These are phyloP conservation scores for Lepidurus arcticus DNA, from an alignment of 1,140 invertebrate genomes.

Conservation along the genomic window DNA sequence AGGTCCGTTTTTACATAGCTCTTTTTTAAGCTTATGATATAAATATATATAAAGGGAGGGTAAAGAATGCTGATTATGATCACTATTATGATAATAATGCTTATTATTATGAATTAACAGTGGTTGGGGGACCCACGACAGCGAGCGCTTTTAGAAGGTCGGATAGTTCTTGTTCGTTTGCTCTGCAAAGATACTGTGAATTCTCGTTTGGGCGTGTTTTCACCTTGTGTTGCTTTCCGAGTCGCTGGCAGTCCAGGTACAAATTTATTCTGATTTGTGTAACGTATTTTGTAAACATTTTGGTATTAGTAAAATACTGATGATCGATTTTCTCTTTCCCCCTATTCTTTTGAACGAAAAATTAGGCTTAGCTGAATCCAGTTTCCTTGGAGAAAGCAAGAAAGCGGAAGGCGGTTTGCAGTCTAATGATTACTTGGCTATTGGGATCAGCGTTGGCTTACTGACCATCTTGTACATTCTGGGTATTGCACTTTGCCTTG, in stretches of 20 bases:
- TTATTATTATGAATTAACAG: conserved; percentile 49
- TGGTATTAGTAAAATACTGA: background rate
- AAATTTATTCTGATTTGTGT: conserved; percentile 37
- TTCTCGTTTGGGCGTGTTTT: conserved; percentile 53
- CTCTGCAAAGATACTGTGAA: conserved; percentile 68
- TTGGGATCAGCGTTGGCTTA: conserved; percentile 69
- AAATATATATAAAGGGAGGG: no score
- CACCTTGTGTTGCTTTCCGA: conserved; percentile 74
- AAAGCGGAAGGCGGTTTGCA: conserved; percentile 44
- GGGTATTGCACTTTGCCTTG: conserved; percentile 69
- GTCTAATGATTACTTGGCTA: conserved; percentile 66
- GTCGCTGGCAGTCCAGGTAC: conserved; percentile 76
- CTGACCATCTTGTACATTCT: conserved; percentile 75
- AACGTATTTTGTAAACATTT: background rate
- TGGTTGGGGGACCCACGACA: conserved; percentile 73
- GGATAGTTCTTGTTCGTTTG: conserved; percentile 67
- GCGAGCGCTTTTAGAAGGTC: conserved; percentile 64
- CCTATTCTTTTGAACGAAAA: background rate
- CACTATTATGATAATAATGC: background rate
- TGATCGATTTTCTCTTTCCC: background rate
- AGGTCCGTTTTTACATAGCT: no score
- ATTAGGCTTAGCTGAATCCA: conserved; percentile 30
- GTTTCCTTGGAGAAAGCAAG: conserved; percentile 24
- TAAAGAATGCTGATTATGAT: no score
- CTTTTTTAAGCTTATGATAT: no score